These are phyloP conservation scores for Uropsilus gracilis DNA, from an alignment of 2,113 vertebrate species.

Conservation along the genomic window DNA sequence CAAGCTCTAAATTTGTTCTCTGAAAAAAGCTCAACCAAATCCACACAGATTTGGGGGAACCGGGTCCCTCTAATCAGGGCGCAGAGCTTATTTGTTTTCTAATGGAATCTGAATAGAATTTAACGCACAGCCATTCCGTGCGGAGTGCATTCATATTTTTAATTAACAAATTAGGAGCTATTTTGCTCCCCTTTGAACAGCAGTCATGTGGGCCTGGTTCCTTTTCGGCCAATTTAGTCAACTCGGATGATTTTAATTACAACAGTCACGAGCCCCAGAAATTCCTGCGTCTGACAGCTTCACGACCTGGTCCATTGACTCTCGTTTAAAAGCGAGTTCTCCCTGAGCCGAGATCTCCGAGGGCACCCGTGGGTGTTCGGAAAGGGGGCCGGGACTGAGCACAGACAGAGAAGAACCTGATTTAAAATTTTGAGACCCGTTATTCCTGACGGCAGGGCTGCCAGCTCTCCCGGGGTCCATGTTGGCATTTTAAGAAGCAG, in stretches of 20 bases:
- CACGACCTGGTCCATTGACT: conserved; percentile 78
- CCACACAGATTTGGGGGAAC: conserved; percentile 71
- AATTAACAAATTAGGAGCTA: conserved; percentile 81
- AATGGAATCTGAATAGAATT: conserved; percentile 75
- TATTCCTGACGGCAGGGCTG: conserved; percentile 57
- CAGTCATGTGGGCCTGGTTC: conserved; percentile 78
- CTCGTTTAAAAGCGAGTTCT: conserved; percentile 77
- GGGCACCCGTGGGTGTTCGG: neutral
- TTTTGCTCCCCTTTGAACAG: conserved; percentile 77
- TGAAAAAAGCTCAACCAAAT: conserved; percentile 56
- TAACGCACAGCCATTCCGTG: conserved; percentile 54
- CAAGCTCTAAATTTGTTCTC: conserved; percentile 60
- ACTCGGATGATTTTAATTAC: conserved; percentile 81
- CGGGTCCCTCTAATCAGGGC: conserved; percentile 59
- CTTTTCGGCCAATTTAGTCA: conserved; percentile 81
- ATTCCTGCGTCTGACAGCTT: conserved; percentile 75
- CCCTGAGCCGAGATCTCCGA: conserved; percentile 65
- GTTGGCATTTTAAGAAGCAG: neutral
- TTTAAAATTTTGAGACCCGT: conserved; percentile 60
- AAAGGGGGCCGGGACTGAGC: neutral
- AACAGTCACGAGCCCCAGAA: conserved; percentile 76
- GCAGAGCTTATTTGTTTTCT: conserved; percentile 75
- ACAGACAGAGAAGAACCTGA: conserved; percentile 18
- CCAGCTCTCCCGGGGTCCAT: neutral
- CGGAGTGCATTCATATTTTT: conserved; percentile 75